Base-by-base conservation (phyloP, 1,140 invertebrate genomes). In the Brachionus sp. region DNA sequence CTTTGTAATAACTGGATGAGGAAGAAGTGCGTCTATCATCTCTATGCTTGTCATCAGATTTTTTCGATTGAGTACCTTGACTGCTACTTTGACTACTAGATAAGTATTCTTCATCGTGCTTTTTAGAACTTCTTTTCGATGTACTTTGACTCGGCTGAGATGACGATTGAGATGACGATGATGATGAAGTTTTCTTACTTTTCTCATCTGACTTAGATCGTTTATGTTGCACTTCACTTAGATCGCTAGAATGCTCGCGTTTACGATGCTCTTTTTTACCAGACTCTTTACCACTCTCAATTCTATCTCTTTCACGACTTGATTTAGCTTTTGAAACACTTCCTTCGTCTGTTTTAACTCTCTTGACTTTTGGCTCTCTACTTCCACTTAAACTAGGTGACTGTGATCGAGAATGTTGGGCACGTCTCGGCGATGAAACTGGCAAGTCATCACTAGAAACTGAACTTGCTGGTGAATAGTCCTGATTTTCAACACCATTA, bases 241-340 rank as follows among this genome's bases (percentile, higher is more conserved):
- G 12, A 19, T 80, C 77, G 35, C 62, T 80, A 3, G 77, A 80
- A 62, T 80, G 77, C 12, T 80, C 77, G 12, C 77, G 35, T 44
- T 80, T 80, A 6, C 77, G 33, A n/a, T 80, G 77, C 37, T 80
- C 77, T 42, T 80, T 80, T 62, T 80, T 80, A 12, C 77, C 23
- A 16, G 33, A 39, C n/a, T 75, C 70, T 75, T 46, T 75, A n/a
- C 4, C 7, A 66, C 23, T 44, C 12, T 37, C 35, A 73, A 29
- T 29, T 62, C 77, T 57, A 25, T 80, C 77, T 37, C 77, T 16
- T 25, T 80, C 77, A 23, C 77, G 77, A 33, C 77, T 80, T 35
- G 50, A 80, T 44, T 80, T 80, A 9, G 46, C 2, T 16, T 80
- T 80, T 16, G n/a, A 23, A 23, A 50, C 29, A 5, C 46, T 53